Conservation (phyloP, 1,140 invertebrate genomes). For the Ctenoplectra terminalis region DNA sequence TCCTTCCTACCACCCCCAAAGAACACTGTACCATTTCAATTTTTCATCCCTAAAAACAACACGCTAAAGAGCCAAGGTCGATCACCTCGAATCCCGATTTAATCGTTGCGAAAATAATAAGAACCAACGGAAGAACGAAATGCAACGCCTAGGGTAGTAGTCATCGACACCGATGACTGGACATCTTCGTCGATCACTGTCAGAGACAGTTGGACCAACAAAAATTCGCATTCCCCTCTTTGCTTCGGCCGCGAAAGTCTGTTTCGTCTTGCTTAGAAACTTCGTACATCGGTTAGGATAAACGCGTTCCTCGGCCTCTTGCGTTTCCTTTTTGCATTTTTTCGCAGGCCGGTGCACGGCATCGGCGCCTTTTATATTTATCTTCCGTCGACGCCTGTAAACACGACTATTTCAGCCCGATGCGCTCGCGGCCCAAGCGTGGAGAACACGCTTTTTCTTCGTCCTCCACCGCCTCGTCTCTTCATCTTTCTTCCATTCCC, state of each 20-base stretch:
- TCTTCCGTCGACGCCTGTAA: conserved; percentile 37
- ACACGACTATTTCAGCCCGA: conserved; percentile 41
- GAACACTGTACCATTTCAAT: not conserved
- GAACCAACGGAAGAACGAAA: not conserved
- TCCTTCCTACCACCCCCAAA: not conserved
- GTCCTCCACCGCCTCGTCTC: not conserved
- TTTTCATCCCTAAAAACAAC: not conserved
- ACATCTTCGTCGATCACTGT: conserved; percentile 4
- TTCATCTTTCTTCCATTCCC: not conserved
- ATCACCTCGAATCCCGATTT: not conserved
- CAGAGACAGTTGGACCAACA: conserved; percentile 8
- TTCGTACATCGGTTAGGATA: not conserved
- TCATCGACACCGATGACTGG: not conserved
- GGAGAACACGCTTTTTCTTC: conserved; percentile 9
- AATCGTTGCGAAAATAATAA: not conserved
- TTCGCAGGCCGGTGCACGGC: not conserved
- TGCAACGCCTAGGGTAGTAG: not conserved
- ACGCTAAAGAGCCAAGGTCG: not conserved
- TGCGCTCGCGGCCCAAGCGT: not conserved
- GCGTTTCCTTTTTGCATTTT: conserved; percentile 30
- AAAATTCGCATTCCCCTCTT: not conserved
- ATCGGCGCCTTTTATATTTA: conserved; percentile 50
- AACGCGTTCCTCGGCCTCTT: conserved; percentile 1
- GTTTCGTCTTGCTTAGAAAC: conserved; percentile 5
- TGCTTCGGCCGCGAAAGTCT: not conserved